Base-by-base conservation (phyloP, 2,888 invertebrate species). In the Sarcophaga rosellei region DNA sequence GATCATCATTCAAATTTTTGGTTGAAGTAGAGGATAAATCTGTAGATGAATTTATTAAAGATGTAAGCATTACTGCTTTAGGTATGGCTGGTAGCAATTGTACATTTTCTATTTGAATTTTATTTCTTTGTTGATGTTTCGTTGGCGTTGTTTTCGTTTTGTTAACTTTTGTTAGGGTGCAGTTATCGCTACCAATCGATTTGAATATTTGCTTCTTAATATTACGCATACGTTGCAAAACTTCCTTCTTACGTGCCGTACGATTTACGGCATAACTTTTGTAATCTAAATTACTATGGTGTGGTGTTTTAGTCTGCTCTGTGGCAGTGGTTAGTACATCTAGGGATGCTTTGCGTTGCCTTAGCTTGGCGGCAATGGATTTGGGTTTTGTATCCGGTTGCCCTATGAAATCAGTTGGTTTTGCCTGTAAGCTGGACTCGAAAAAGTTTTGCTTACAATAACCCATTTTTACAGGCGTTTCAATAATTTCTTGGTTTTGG, bases 141-240 rank as follows among this genome's bases (percentile, higher is more conserved):
- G 23, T 15, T 10, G 57, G 6, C 4, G 79, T 44, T 17, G 76
- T 57, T 21, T 76, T 68, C 4, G 4, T 12, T 21, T 25, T 23
- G 12, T 53, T 23, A 3, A 35, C 0, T 35, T 73, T 77, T 1
- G 12, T 68, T 11, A 59, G 5, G 21, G 53, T 53, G 15, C n/a
- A 12, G n/a, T 82, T 47, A 5, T 35, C 63, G n/a, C 10, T 44
- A 10, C 62, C 79, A 20, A 81, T 73, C 0, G 88, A 86, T 23
- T 79, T 86, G 4, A 89, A 73, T 44, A 90, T 90, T n/a, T 88
- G 90, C 5, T 88, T 88, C 61, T 89, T 91, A 1, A 91, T 81
- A 23, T n/a, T 74, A 25, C 80, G 78, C 78, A 91, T 76, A 2
- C 81, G 85, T 23, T 86, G 85, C 6, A 88, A 76, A 10, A 89